phyloP scores from a whole-genome alignment of 2,113 vertebrate species.

The Epinephelus lanceolatus region DNA sequence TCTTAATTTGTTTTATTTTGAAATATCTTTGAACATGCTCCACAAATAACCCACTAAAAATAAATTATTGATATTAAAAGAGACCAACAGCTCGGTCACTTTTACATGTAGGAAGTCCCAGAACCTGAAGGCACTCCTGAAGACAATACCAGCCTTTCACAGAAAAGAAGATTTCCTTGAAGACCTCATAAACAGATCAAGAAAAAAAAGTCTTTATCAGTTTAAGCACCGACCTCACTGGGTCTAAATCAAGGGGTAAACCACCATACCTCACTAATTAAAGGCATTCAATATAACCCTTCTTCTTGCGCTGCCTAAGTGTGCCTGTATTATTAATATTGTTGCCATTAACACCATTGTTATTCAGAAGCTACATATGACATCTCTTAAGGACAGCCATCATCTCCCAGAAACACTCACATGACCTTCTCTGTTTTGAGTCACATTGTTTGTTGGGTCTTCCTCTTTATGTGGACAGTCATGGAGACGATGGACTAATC shows the following conservation, averaged over 20 bases:
- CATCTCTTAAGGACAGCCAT: neutral
- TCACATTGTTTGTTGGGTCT: conserved; percentile 24
- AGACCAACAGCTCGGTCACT: neutral
- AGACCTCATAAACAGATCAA: neutral
- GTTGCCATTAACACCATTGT: neutral
- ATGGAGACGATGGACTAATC: neutral
- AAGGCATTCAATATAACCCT: neutral
- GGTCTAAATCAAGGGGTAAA: neutral
- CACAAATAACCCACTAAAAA: neutral
- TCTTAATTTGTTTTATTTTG: neutral
- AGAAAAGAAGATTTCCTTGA: neutral
- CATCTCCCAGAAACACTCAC: conserved; percentile 19
- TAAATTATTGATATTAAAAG: neutral
- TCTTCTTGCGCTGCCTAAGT: neutral
- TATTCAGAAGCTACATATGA: conserved; percentile 1
- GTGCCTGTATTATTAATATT: neutral
- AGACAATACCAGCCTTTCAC: neutral
- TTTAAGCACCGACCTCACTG: neutral
- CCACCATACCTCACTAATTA: neutral
- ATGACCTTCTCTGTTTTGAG: conserved; percentile 39
- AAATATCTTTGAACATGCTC: neutral
- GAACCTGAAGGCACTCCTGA: neutral
- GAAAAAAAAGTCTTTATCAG: neutral
- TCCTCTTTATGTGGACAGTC: conserved; percentile 44
- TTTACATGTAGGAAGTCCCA: neutral